A percentile compares a stretch with the other conserved stretches of the same genome.
Evolutionary conservation across 2,888 invertebrate genomes (phyloP).

Genomic region (Clistopyga incitator): DNA sequence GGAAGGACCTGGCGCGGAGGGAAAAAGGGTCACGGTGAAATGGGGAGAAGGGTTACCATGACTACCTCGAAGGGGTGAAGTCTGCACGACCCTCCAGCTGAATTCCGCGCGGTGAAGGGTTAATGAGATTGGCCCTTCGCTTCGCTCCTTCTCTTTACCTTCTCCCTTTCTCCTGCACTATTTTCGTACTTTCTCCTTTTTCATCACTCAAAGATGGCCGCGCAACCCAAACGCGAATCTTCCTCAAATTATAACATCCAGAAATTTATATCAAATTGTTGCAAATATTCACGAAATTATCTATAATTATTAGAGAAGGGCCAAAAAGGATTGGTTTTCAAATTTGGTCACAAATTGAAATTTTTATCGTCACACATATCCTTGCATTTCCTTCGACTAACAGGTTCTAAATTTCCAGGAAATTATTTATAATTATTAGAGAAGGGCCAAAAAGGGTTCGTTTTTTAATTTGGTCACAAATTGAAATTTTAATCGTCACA

Average conservation of each 20-base stretch:
- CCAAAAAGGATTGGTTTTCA: too few species aligned
- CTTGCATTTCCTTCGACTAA: too few species aligned
- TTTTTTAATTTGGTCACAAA: neutral
- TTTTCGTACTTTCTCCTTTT: conserved; percentile 56
- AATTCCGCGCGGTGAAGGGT: conserved; percentile 77
- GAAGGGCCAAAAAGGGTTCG: too few species aligned
- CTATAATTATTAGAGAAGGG: too few species aligned
- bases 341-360: too few species aligned
- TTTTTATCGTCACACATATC: too few species aligned
- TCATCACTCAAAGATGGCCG: conserved; percentile 62
- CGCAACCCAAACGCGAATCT: neutral
- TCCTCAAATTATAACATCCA: neutral
- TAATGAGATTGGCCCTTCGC: conserved; percentile 77
- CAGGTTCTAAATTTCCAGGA: too few species aligned
- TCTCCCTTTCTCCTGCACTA: conserved; percentile 21
- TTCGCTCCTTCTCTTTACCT: conserved; percentile 25
- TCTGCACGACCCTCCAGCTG: conserved; percentile 72
- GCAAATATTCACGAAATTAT: too few species aligned
- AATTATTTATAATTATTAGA: too few species aligned
- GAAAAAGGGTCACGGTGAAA: conserved; percentile 68
- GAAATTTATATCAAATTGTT: too few species aligned
- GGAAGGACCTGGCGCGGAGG: conserved; percentile 50
- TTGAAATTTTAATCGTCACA: neutral
- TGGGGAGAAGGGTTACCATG: conserved; percentile 75
- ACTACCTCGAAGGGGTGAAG: conserved; percentile 76